Evolutionary conservation across 2,113 vertebrate genomes (phyloP), one percentile per base, ranked within the genome.

Genomic region (Eulemur rufifrons): DNA sequence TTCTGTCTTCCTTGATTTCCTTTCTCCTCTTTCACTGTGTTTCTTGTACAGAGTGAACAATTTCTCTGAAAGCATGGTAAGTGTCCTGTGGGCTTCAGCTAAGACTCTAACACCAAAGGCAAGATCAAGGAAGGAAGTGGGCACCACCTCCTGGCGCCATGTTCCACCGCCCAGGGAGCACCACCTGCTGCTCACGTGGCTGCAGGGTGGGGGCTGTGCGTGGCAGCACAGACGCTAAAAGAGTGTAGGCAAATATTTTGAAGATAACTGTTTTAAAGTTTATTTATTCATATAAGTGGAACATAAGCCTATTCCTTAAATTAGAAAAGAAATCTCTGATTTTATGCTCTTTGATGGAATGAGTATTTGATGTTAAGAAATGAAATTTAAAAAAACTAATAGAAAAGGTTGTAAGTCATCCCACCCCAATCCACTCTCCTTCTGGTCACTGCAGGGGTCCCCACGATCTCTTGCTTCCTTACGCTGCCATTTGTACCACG

Each of bases 261-360:
- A 89, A 91, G 89, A 71, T 94, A 96, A 52, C 45, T n/a, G 81
- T 82, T 74, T 23, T 29, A 25, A 94, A 92, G 42, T 85, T 54
- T 87, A 78, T 74, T 74, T 82, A 82, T 59, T 89, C 69, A 74
- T 59, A 10, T 83, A 71, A 82, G 11, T 71, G n/a, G n/a, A 86
- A 86, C 5, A 56, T 50, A 83, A 77, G 68, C 32, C 3, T 74
- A 34, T 78, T 74, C 23, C 10, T 82, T 91, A 89, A 83, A 83
- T 91, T 86, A 69, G 27, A n/a, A 45, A 50, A 39, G 11, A 83
- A 73, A 80, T 63, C 13, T 82, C 50, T 52, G 52, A 77, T 82
- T 82, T 92, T 25, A 78, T 20, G 59, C 14, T 56, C 20, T 76
- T 74, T 87, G 56, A 64, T 32, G 45, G 69, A 88, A 90, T 63